A percentile compares a stretch with the other conserved stretches of the same genome.
These are phyloP conservation scores for Digitonthophagus gazella DNA, from an alignment of 2,888 invertebrate species.

Conservation along the genomic window DNA sequence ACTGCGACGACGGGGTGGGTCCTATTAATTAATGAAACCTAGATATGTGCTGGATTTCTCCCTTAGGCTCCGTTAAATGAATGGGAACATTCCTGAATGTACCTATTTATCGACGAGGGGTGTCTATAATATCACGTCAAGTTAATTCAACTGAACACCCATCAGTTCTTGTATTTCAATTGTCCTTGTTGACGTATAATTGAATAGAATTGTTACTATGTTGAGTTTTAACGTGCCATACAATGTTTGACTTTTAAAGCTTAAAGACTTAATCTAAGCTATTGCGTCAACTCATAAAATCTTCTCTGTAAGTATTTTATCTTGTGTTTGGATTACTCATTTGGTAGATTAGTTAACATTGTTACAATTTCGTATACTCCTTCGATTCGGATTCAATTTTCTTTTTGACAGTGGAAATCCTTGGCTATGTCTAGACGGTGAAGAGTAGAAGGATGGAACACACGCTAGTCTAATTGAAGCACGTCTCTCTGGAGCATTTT, in stretches of 20 bases:
- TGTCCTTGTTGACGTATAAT: not conserved
- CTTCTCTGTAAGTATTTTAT: not conserved
- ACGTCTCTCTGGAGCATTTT: slow-evolving; percentile 12
- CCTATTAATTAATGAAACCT: slow-evolving; percentile 16
- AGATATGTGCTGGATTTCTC: slow-evolving; percentile 8
- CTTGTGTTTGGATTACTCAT: not conserved
- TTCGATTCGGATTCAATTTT: not conserved
- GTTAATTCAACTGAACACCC: not conserved
- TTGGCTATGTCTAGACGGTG: not conserved
- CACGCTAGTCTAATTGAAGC: slow-evolving; percentile 7
- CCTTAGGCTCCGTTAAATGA: not conserved
- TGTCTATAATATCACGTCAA: not conserved
- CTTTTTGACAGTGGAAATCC: not conserved
- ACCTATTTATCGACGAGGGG: not conserved
- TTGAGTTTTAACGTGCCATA: not conserved
- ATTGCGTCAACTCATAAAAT: not conserved
- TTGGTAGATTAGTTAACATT: not conserved
- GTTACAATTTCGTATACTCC: not conserved
- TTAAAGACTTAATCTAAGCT: not conserved
- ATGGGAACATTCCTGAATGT: not conserved
- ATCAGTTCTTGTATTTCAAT: too few relatives aligned
- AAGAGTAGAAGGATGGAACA: not conserved
- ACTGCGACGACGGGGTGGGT: slow-evolving; percentile 7
- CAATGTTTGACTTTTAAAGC: not conserved
- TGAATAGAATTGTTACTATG: not conserved